Base-by-base conservation (phyloP, 2,797 vertebrate species). In the Urosaurus nigricauda region DNA sequence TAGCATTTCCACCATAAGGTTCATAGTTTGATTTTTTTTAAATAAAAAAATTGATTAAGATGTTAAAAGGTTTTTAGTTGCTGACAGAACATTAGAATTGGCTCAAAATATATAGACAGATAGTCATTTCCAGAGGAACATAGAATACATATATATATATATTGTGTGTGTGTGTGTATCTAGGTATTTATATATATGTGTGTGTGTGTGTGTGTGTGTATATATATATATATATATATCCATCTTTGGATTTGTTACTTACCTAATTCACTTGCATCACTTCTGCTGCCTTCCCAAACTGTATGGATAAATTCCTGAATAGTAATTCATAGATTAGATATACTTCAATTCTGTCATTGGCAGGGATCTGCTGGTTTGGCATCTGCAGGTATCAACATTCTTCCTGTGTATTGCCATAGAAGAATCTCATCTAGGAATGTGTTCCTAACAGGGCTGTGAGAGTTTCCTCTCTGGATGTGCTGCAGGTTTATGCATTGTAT, bases 401-500 rank as follows among this genome's bases (percentile, higher is more conserved):
- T 68, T 29, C 24, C 24, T 75, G 37, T 43, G 40, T 16, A 60
- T 56, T 79, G 75, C 51, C 19, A 12, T 58, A 35, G 78, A 73
- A 85, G 40, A 71, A 35, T 47, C 29, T 71, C 77, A 26, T 73
- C 65, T 68, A 53, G 40, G 32, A 88, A 83, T 88, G 73, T 53
- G 11, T 83, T 68, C 17, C 21, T 73, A 11, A 79, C 29, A 88
- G 47, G 53, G 32, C 63, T 84, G 35, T 80, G 21, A 60, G 65
- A 85, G 73, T 32, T 85, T 84, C 53, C 68, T 63, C 51, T 89
- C 37, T 71, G 65, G 82, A 12, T 13, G 32, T 43, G 26, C 56
- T 35, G 81, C 81, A 88, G 43, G 77, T 40, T 53, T 88, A 26
- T 84, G 47, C 71, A 56, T 84, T 88, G 26, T 88, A 60, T 79